Evolutionary conservation across 2,888 invertebrate genomes (phyloP), one percentile per base, ranked within the genome.

Genomic region (Chrysolina oricalcia): DNA sequence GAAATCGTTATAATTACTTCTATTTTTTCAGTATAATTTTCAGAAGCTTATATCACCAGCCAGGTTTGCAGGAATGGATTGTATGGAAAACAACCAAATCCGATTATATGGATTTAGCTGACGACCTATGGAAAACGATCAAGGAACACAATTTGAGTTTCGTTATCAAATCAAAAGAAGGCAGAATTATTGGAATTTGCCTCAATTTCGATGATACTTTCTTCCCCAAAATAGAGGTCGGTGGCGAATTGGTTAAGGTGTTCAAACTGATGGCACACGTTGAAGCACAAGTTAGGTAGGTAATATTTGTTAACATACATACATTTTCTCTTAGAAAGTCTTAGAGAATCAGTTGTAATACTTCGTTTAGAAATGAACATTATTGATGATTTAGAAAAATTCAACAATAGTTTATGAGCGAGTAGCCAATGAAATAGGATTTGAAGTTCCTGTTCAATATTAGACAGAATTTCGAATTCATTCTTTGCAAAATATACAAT

Each of bases 11-110:
- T 35, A 59, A 13, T 17, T 59, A 15, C 2, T 68, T 41, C 15
- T 62, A 76, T 89, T 88, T 41, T 75, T 88, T 88, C 41, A 96
- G 96, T 73, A 95, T 96, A 89, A 94, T 96, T 76, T 94, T 94
- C 0, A 92, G 93, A 8, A 96, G 96, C 85, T 97, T 97, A 89
- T 95, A 94, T 87, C 92, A 92, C 84, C 97, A 96, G 88, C 96
- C 96, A 0, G 96, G 97, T 85, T 86, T 97, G 82, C 96, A 97
- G 85, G 92, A 93, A 85, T 96, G 94, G 92, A 86, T 96, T 17
- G 92, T 93, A 77, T 93, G 94, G 2, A 92, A 93, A 75, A 93
- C 96, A 21, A 88, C 90, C 10, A 90, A 91, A 9, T 87, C 89
- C 0, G 95, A 96, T 86, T 96, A 96, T 87, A 90, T 90, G n/a